A percentile compares a stretch with the other conserved stretches of the same genome.
phyloP scores from a whole-genome alignment of 2,113 vertebrate genomes.

The Dasyornis broadbenti region DNA sequence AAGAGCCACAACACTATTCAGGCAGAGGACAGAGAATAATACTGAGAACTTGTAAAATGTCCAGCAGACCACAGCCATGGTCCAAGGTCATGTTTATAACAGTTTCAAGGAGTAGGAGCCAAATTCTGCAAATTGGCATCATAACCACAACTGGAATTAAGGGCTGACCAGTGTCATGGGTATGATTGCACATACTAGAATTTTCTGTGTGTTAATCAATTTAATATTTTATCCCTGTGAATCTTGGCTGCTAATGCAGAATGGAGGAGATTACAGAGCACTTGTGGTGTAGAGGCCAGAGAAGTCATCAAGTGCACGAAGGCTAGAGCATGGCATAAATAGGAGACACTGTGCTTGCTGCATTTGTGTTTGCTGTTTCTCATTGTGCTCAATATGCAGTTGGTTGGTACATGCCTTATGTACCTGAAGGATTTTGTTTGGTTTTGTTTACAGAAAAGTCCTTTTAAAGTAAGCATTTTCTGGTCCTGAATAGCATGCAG shows the following conservation, averaged over 20 bases:
- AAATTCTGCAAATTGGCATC: not conserved
- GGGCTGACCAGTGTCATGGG: fast-evolving
- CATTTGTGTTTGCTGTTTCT: not conserved
- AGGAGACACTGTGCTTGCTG: not conserved
- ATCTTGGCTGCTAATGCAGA: not conserved
- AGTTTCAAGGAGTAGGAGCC: not conserved
- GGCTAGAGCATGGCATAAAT: not conserved
- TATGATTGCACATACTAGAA: not conserved
- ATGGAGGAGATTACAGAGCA: not conserved
- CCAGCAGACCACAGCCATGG: not conserved
- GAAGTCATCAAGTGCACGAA: not conserved
- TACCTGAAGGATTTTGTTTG: not conserved
- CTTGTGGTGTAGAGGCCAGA: not conserved
- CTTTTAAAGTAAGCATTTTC: not conserved
- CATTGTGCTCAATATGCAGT: not conserved
- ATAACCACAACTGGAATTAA: not conserved
- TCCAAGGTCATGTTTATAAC: not conserved
- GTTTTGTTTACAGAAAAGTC: not conserved
- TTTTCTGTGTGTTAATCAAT: not conserved
- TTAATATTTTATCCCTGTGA: not conserved
- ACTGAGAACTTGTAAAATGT: not conserved
- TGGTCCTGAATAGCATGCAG: not conserved
- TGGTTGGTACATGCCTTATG: not conserved
- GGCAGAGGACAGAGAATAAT: not conserved
- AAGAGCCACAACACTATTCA: not conserved